A percentile compares a stretch with the other conserved stretches of the same genome.
These are phyloP conservation scores for Tiliacea citrago DNA, from an alignment of 2,888 invertebrate genomes.

Conservation along the genomic window DNA sequence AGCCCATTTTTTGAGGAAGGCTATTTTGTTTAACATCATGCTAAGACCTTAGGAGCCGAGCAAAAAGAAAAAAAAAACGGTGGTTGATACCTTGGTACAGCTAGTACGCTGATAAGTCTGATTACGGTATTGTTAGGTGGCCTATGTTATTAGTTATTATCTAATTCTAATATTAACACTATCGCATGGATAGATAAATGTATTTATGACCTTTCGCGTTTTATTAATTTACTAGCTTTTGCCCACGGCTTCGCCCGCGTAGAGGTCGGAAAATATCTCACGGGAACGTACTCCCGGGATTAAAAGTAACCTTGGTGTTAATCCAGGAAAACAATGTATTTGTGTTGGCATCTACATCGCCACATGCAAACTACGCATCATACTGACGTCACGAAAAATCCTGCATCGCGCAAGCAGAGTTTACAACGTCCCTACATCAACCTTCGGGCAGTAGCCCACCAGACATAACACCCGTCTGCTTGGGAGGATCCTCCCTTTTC, in stretches of 20 bases:
- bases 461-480: too few species aligned
- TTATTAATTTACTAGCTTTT: slow-evolving; percentile 1
- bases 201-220: slow-evolving; percentile 20
- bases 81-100: background rate
- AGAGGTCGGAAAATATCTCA: too few species aligned
- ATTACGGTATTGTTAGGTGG: slow-evolving; percentile 1
- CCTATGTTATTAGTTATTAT: slow-evolving; percentile 38
- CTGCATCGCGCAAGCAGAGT: background rate
- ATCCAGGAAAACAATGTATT: too few species aligned
- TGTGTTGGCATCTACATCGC: too few species aligned
- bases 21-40: background rate
- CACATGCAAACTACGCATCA: too few species aligned
- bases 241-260: too few species aligned
- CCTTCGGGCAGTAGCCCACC: too few species aligned
- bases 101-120: slow-evolving; percentile 15
- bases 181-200: slow-evolving; percentile 5
- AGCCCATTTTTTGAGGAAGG: background rate
- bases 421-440: too few species aligned
- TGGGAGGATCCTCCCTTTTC: too few species aligned
- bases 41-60: background rate
- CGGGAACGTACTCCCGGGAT: too few species aligned
- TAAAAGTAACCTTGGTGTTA: too few species aligned
- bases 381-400: too few species aligned
- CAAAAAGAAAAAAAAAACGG: background rate
- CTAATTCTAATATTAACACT: slow-evolving; percentile 15